phyloP scores from a whole-genome alignment of 2,888 invertebrate genomes.

The Tipula vernalis region DNA sequence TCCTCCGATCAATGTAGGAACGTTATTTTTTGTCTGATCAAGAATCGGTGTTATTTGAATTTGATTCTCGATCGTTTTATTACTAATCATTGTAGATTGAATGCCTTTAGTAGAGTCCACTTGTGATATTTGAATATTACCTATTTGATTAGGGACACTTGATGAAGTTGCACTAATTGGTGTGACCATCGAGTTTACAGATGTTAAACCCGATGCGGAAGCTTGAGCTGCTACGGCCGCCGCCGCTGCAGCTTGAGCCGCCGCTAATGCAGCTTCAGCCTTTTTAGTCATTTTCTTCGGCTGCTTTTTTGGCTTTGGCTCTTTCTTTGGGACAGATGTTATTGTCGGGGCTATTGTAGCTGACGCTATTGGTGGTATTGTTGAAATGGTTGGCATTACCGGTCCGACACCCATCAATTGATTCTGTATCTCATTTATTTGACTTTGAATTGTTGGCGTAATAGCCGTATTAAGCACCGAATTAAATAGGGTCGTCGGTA shows the following conservation, averaged over 20 bases:
- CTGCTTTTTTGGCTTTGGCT: slow-evolving; percentile 12
- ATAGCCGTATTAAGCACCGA: slow-evolving; percentile 16
- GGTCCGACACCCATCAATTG: slow-evolving; percentile 19
- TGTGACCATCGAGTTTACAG: slow-evolving; percentile 18
- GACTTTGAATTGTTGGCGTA: slow-evolving; percentile 20
- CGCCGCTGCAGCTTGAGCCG: slow-evolving; percentile 6
- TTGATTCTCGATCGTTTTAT: slow-evolving; percentile 32
- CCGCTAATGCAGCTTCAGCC: slow-evolving; percentile 6
- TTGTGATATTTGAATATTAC: slow-evolving; percentile 37
- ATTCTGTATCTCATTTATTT: slow-evolving; percentile 22
- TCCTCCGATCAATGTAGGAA: slow-evolving; percentile 7
- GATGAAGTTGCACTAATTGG: neutral
- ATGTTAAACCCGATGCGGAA: slow-evolving; percentile 11
- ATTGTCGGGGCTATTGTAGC: neutral
- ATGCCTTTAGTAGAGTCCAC: slow-evolving; percentile 25
- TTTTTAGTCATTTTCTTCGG: slow-evolving; percentile 11
- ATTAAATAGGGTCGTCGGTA: slow-evolving; percentile 18
- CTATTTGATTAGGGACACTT: slow-evolving; percentile 36
- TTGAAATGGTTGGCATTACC: slow-evolving; percentile 5
- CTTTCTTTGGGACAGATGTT: slow-evolving; percentile 9
- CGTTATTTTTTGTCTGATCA: slow-evolving; percentile 17
- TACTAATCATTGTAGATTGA: slow-evolving; percentile 22
- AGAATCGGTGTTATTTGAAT: slow-evolving; percentile 37
- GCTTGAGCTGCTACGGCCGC: slow-evolving; percentile 9
- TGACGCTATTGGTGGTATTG: slow-evolving; percentile 13